Evolutionary conservation across 2,113 vertebrate species (phyloP).

Genomic region (Scartelaos histophorus): DNA sequence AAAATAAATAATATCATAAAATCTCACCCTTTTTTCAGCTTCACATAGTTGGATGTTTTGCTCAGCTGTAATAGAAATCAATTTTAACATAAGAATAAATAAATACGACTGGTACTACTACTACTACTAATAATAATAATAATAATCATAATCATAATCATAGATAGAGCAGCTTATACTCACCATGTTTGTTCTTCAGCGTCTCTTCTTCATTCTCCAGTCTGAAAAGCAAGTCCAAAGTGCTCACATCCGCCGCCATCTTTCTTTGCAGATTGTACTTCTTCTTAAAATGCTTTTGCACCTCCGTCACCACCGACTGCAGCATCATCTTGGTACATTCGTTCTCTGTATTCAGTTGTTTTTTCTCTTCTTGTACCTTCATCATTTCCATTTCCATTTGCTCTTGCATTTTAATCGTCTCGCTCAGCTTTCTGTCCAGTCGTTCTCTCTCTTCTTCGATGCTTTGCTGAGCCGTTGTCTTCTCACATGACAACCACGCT

Average conservation of each 20-base stretch:
- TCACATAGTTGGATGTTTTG: background rate
- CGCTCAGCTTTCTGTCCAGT: background rate
- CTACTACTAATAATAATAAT: too few relatives aligned
- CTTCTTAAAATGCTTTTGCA: constrained; percentile 12
- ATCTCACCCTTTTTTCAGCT: background rate
- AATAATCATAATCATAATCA: too few relatives aligned
- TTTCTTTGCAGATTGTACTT: constrained; percentile 1
- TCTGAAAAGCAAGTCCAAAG: background rate
- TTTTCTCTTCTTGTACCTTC: constrained; percentile 26
- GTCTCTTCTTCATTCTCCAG: constrained; percentile 11
- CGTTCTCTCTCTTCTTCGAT: background rate
- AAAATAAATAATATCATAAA: background rate
- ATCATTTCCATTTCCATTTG: constrained; percentile 14
- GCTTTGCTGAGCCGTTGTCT: constrained; percentile 16
- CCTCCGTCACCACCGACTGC: constrained; percentile 1
- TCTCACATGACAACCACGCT: constrained; percentile 12
- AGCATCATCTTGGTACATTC: constrained; percentile 21
- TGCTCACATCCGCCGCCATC: background rate
- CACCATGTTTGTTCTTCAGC: constrained; percentile 18
- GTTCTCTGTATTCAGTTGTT: constrained; percentile 24
- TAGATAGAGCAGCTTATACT: constrained; percentile 1
- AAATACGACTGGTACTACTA: too few relatives aligned
- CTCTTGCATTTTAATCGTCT: constrained; percentile 8
- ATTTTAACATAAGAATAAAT: background rate
- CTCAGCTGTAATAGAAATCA: background rate